Percentiles rank a stretch among this genome's conserved stretches.
Conservation (phyloP, 2,797 vertebrate species). For the Hippocampus kuda region DNA sequence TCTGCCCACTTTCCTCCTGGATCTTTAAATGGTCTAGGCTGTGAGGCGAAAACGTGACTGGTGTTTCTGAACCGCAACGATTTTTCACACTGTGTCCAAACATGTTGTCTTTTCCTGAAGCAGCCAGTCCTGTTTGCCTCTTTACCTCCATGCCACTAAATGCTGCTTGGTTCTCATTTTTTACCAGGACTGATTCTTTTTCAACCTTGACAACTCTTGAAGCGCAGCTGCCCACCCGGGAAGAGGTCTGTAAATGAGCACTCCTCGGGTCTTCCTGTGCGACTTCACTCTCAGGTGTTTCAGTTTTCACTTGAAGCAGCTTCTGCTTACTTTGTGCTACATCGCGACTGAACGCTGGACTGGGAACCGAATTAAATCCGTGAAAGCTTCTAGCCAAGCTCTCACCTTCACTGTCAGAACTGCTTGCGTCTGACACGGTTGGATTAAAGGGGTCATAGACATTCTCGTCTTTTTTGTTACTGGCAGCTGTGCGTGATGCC, state of each 20-base stretch:
- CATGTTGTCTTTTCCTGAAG: conserved; percentile 9
- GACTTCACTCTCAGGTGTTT: conserved; percentile 27
- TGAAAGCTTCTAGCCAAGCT: conserved; percentile 15
- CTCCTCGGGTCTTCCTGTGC: conserved; percentile 26
- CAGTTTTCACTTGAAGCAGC: conserved; percentile 34
- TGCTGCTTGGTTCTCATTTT: conserved; percentile 22
- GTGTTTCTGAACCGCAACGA: conserved; percentile 14
- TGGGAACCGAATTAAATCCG: background rate
- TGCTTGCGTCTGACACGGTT: conserved; percentile 82
- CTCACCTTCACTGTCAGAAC: conserved; percentile 58
- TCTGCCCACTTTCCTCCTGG: conserved; percentile 14
- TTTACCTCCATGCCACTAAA: conserved; percentile 34
- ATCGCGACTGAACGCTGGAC: conserved; percentile 14
- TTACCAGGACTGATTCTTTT: conserved; percentile 35
- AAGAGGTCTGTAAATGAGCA: conserved; percentile 10
- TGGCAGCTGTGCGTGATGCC: conserved; percentile 41
- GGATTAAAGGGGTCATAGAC: conserved; percentile 96
- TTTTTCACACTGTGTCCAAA: conserved; percentile 1
- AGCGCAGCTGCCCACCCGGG: conserved; percentile 8
- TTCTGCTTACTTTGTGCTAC: conserved; percentile 15
- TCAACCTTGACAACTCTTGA: conserved; percentile 26
- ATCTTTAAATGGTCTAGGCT: conserved; percentile 18
- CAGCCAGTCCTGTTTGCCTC: conserved; percentile 31
- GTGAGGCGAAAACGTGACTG: conserved; percentile 6
- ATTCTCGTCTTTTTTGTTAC: conserved; percentile 67